Percentiles rank a stretch among this genome's conserved stretches.
Evolutionary conservation across 1,140 invertebrate species (phyloP).

Genomic region (Harlomillsia oculata): DNA sequence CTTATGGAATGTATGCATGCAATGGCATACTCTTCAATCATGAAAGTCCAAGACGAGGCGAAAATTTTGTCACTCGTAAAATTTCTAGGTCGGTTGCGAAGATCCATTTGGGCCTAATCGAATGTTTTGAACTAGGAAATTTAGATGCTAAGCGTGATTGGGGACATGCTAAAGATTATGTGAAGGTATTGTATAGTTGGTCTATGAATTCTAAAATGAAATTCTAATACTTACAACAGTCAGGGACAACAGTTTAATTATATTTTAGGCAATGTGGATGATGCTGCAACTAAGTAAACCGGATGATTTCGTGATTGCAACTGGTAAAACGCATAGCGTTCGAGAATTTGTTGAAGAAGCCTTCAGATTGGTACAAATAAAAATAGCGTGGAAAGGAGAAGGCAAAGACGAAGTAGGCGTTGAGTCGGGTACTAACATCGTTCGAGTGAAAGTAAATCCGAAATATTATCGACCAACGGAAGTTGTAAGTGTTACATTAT

Average conservation of each 20-base stretch:
- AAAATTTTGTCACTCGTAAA: constrained; percentile 98
- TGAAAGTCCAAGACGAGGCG: constrained; percentile 92
- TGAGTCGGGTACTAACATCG: constrained; percentile 64
- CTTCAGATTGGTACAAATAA: constrained; percentile 63
- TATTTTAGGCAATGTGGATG: constrained; percentile 90
- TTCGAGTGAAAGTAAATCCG: constrained; percentile 84
- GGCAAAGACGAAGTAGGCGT: constrained; percentile 67
- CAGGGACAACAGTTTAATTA: no score
- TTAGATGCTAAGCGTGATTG: constrained; percentile 93
- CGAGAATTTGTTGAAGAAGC: constrained; percentile 90
- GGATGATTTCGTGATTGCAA: constrained; percentile 96
- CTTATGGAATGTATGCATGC: constrained; percentile 94
- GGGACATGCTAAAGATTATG: constrained; percentile 98
- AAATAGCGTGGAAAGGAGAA: constrained; percentile 74
- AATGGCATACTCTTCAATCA: constrained; percentile 99
- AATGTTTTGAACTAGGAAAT: constrained; percentile 86
- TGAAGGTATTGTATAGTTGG: constrained; percentile 65
- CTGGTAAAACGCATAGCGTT: constrained; percentile 88
- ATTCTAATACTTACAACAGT: neutral
- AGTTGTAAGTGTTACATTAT: constrained; percentile 62
- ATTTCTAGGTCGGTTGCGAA: constrained; percentile 96
- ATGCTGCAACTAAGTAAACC: constrained; percentile 92
- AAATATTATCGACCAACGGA: constrained; percentile 96
- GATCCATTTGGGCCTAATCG: constrained; percentile 77
- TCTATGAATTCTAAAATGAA: neutral